Conservation (phyloP, 2,113 vertebrate genomes). For the Eptesicus fuscus region DNA sequence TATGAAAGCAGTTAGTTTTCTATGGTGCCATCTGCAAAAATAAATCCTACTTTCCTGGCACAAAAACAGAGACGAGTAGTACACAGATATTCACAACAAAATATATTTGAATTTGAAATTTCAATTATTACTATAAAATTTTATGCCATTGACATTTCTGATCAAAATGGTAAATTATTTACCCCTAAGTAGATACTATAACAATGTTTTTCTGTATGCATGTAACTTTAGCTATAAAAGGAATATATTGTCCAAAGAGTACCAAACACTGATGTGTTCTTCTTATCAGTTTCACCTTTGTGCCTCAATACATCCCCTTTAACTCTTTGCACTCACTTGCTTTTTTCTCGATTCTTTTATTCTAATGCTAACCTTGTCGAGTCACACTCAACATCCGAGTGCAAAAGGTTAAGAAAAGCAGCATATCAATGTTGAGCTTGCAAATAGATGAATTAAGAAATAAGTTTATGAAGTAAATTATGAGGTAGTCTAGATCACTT, state of each 20-base stretch:
- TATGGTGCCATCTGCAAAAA: neutral
- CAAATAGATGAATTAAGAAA: slow-evolving; percentile 48
- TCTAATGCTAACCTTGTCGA: too few species aligned
- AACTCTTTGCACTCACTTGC: too few species aligned
- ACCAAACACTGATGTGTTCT: neutral
- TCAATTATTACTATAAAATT: neutral
- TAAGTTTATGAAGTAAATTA: slow-evolving; percentile 40
- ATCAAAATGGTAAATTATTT: neutral
- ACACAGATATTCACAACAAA: neutral
- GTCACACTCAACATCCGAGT: too few species aligned
- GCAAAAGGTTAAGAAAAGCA: slow-evolving; percentile 2
- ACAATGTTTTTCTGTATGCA: neutral
- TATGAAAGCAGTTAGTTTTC: neutral
- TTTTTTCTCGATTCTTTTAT: too few species aligned
- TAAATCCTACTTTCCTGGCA: neutral
- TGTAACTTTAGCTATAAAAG: neutral
- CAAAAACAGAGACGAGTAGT: neutral
- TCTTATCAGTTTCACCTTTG: neutral
- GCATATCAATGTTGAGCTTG: neutral
- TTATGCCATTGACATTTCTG: neutral
- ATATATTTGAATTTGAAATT: slow-evolving; percentile 3
- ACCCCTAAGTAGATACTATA: neutral
- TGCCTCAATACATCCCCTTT: neutral
- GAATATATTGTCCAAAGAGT: neutral
- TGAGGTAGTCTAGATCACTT: slow-evolving; percentile 25